Base-by-base conservation (phyloP, 1,140 invertebrate genomes). In the Sitobion miscanthi region DNA sequence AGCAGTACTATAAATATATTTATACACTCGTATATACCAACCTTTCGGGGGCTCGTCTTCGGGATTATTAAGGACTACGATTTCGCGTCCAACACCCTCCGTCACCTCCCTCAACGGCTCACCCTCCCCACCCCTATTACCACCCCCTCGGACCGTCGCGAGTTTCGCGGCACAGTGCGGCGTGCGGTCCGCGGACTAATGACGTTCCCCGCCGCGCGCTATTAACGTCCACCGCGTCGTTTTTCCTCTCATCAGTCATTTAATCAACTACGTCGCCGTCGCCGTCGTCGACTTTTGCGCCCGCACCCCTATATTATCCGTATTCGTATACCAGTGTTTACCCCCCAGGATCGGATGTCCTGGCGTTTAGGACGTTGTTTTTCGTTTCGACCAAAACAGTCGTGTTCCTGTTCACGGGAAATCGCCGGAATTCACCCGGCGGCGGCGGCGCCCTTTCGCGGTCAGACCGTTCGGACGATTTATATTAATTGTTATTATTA, bases 241-340 rank as follows among this genome's bases (percentile, higher is more conserved):
- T 77, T 90, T 90, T 69, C 89, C 89, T 69, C 57, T 90, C 89
- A 90, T 90, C 89, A 69, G 89, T 90, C 89, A 90, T 69, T 62
- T 45, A 90, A 90, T 90, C 89, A 90, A 90, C 88, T 57, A 57
- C 85, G 85, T 49, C 83, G 83, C 45, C 85, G 83, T 86, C 25
- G 45, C 47, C 83, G 83, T 85, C 85, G 83, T 86, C 42, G 45
- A 47, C 85, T 47, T 25, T 47, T 54, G 52, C 85, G 1, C 45
- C 25, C 14, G 11, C 85, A 30, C 45, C 85, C 25, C 38, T 17
- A 77, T 77, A 17, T 20, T 6, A 17, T 6, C 23, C 30, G 2
- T 77, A 30, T 86, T 23, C 25, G 7, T 54, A 42, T 45, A 85
- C 85, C 2, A 30, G 85, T 47, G 85, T 86, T 47, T 47, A 47